Evolutionary conservation across 2,888 invertebrate genomes (phyloP).

Genomic region (Drosophila histrio): DNA sequence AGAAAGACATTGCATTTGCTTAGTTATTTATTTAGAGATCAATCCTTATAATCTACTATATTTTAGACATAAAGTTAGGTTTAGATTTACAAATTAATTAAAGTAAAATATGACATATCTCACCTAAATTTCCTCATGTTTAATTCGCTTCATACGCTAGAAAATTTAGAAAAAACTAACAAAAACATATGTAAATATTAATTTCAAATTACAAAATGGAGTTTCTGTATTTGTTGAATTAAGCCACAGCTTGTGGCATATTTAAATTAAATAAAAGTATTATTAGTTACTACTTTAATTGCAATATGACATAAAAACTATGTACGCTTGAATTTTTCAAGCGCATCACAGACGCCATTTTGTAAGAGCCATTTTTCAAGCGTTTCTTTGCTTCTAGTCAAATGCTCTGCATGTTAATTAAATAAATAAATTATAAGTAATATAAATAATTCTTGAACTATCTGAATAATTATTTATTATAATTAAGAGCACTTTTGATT

Average conservation of each 20-base stretch:
- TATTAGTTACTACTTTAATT: background rate
- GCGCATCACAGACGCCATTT: conserved; percentile 50
- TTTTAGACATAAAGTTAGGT: background rate
- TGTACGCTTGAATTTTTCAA: background rate
- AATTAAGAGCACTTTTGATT: conserved; percentile 1
- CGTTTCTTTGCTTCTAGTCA: background rate
- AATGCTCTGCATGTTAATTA: background rate
- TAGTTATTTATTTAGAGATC: background rate
- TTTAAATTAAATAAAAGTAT: background rate
- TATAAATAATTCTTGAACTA: background rate
- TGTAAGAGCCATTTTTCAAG: conserved; percentile 27
- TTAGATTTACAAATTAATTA: background rate
- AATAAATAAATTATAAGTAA: background rate
- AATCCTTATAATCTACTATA: background rate
- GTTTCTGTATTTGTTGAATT: background rate
- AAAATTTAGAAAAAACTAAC: background rate
- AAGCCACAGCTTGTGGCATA: background rate
- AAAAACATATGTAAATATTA: background rate
- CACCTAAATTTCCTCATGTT: background rate
- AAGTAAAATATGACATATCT: background rate
- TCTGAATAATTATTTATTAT: background rate
- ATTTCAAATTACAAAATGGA: background rate
- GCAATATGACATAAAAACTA: background rate
- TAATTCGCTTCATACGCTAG: background rate
- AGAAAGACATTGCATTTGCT: background rate